Base-by-base conservation (phyloP, 2,888 invertebrate species). In the Parnassius mnemosyne region DNA sequence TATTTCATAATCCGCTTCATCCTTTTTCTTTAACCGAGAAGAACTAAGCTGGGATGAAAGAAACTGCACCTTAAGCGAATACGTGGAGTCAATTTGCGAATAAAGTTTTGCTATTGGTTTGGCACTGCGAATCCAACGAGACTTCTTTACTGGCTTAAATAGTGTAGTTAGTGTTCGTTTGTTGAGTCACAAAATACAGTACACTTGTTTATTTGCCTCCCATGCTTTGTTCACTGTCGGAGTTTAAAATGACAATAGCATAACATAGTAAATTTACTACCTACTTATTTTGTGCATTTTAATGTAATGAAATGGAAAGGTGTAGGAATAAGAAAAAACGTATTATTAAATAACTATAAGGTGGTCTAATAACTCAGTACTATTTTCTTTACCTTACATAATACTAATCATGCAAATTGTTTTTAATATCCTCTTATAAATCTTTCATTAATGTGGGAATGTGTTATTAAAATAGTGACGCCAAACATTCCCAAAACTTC, bases 11-110 rank as follows among this genome's bases (percentile, higher is more conserved):
- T 25, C 50, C 79, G 78, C 79, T 56, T 1, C 13, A 68, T 68
- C 77, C 72, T 64, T 64, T 63, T 41, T 54, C 66, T 67, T 66
- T 64, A 13, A 66, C 77, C 75, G 70, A 69, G 65, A 75, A 75
- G 78, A 77, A 78, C 81, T 79, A 77, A 84, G 83, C 80, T 76
- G 66, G 79, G 83, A 84, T 87, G 83, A 89, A 90, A 88, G 89
- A 88, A 91, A 89, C 80, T 90, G 89, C 90, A 89, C 81, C 85
- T 88, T 83, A 84, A 87, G 88, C 90, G 88, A 85, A 88, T 88
- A 89, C 89, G 87, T 85, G 87, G 76, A 89, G 89, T 90, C 90
- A 89, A 91, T 91, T 91, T 90, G 89, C 82, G 87, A 90, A 87
- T 84, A 87, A 90, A 89, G 78, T 89, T 88, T 77, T 73, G 76